These are phyloP conservation scores for Lutraria lutraria DNA, from an alignment of 2,888 invertebrate genomes.

Conservation along the genomic window DNA sequence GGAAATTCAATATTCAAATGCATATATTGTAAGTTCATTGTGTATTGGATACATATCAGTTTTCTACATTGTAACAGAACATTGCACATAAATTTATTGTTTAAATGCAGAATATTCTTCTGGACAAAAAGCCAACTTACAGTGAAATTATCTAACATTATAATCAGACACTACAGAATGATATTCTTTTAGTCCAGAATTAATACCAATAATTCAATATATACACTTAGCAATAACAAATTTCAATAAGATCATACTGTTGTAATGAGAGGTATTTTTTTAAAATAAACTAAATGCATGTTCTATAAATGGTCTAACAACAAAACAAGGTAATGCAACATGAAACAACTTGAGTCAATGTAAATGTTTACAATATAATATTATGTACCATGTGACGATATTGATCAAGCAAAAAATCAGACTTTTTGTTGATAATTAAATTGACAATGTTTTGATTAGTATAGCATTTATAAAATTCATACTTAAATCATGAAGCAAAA, in stretches of 20 bases:
- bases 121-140: background rate
- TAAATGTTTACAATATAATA: background rate
- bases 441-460: background rate
- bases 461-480: too few species aligned
- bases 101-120: background rate
- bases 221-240: background rate
- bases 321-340: background rate
- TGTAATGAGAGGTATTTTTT: background rate
- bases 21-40: background rate
- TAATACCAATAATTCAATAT: background rate
- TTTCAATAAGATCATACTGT: background rate
- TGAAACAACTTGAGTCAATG: background rate
- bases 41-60: background rate
- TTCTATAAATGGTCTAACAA: background rate
- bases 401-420: background rate
- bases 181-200: background rate
- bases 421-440: background rate
- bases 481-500: background rate
- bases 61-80: constrained; percentile 5
- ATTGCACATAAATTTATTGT: constrained; percentile 17
- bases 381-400: background rate
- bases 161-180: background rate
- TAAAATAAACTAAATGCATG: background rate
- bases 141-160: background rate
- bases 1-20: background rate